A percentile compares a stretch with the other conserved stretches of the same genome.
Evolutionary conservation across 2,113 vertebrate genomes (phyloP).

Genomic region (Dipodomys spectabilis): DNA sequence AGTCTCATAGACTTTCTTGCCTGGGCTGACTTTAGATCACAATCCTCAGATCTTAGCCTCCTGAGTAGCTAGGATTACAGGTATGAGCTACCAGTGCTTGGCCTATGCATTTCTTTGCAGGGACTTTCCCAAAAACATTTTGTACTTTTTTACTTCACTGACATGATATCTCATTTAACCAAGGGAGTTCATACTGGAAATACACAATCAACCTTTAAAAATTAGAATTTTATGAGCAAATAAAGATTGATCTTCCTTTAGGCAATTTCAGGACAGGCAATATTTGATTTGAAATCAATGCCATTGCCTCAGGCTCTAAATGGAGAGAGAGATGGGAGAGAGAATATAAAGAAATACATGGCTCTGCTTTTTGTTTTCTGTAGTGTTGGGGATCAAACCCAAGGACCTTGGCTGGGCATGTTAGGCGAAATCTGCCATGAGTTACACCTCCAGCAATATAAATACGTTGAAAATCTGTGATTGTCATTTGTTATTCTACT

Average conservation of each 20-base stretch:
- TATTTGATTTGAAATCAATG: not conserved
- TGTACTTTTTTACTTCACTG: not conserved
- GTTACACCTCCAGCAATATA: too few relatives aligned
- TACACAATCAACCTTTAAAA: not conserved
- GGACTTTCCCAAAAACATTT: not conserved
- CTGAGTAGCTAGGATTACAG: too few relatives aligned
- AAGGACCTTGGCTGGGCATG: too few relatives aligned
- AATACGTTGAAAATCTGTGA: not conserved
- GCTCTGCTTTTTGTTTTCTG: not conserved
- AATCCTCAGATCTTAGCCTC: too few relatives aligned
- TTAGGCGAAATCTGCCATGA: too few relatives aligned
- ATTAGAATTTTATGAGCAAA: conserved; percentile 30
- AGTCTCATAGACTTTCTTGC: too few relatives aligned
- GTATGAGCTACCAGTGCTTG: too few relatives aligned
- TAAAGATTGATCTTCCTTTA: not conserved
- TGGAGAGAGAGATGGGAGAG: too few relatives aligned
- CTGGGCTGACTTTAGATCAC: too few relatives aligned
- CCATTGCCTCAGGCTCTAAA: not conserved
- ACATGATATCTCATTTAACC: conserved; percentile 8
- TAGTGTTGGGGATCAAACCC: too few relatives aligned
- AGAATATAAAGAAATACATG: too few relatives aligned
- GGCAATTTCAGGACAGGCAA: not conserved
- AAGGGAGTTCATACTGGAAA: not conserved
- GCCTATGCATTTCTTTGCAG: not conserved
- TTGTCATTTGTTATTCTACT: not conserved